Conservation (phyloP, 2,888 invertebrate species). For the Andrena flavipes region DNA sequence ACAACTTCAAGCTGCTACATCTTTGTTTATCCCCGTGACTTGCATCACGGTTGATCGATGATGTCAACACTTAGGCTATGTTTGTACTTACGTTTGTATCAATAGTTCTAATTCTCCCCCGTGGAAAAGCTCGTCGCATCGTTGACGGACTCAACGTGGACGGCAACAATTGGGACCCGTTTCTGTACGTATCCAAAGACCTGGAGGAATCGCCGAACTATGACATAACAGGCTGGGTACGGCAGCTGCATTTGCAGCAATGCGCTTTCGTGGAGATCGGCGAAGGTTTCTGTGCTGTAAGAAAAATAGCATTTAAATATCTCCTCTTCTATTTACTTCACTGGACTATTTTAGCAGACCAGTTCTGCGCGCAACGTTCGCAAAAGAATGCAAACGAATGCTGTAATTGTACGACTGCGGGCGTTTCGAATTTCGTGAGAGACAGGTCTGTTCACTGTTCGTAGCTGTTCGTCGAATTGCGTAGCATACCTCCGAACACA, state of each 20-base stretch:
- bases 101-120: slow-evolving; percentile 65
- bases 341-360: too few relatives aligned
- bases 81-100: slow-evolving; percentile 70
- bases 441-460: slow-evolving; percentile 36
- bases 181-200: slow-evolving; percentile 53
- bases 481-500: slow-evolving; percentile 49
- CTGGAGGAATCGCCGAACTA: slow-evolving; percentile 71
- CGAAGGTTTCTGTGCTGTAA: slow-evolving; percentile 84
- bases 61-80: slow-evolving; percentile 76
- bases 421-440: slow-evolving; percentile 15
- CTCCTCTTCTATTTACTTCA: too few relatives aligned
- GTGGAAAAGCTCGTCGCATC: slow-evolving; percentile 50
- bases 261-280: slow-evolving; percentile 85
- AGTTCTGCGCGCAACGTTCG: too few relatives aligned
- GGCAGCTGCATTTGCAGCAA: slow-evolving; percentile 84
- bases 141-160: slow-evolving; percentile 40
- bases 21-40: slow-evolving; percentile 46
- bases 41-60: slow-evolving; percentile 45
- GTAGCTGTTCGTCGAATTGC: slow-evolving; percentile 75
- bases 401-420: background rate
- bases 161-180: slow-evolving; percentile 50
- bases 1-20: slow-evolving; percentile 49
- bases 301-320: slow-evolving; percentile 24
- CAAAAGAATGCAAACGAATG: slow-evolving; percentile 1
- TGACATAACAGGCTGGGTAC: slow-evolving; percentile 82